These are phyloP conservation scores for Leptopilina myrica DNA, from an alignment of 2,888 invertebrate species.

Conservation along the genomic window DNA sequence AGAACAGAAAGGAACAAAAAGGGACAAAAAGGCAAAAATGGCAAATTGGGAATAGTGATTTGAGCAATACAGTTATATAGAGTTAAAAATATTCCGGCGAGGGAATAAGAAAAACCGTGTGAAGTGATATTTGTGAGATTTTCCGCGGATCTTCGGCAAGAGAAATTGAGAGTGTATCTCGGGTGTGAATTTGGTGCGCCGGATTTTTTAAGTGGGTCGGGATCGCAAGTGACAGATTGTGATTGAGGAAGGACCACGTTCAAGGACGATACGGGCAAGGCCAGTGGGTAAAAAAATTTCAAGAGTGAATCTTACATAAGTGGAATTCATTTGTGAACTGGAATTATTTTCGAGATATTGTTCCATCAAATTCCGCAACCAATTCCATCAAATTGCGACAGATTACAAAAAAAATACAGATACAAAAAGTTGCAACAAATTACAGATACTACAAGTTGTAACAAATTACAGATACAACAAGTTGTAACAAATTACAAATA, in stretches of 20 bases:
- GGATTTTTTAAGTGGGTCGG: neutral
- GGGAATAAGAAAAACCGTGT: neutral
- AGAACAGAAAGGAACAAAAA: neutral
- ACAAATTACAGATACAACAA: no score
- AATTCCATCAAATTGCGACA: no score
- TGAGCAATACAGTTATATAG: neutral
- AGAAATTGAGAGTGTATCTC: neutral
- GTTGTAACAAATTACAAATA: no score
- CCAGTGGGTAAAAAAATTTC: conserved; percentile 16
- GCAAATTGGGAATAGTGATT: neutral
- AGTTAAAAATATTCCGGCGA: neutral
- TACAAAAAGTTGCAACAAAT: no score
- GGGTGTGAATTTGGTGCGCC: neutral
- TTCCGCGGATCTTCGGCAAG: neutral
- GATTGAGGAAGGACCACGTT: conserved; percentile 16
- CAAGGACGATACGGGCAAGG: conserved; percentile 29
- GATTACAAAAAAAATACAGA: no score
- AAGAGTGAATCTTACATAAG: neutral
- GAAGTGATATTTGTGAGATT: conserved; percentile 6
- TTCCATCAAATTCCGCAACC: no score
- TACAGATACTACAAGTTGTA: no score
- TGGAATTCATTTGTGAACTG: neutral
- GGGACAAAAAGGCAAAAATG: neutral
- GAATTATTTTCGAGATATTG: neutral
- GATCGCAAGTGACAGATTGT: conserved; percentile 24